phyloP scores from a whole-genome alignment of 1,140 invertebrate species.

The Brachionus rotundiformis region DNA sequence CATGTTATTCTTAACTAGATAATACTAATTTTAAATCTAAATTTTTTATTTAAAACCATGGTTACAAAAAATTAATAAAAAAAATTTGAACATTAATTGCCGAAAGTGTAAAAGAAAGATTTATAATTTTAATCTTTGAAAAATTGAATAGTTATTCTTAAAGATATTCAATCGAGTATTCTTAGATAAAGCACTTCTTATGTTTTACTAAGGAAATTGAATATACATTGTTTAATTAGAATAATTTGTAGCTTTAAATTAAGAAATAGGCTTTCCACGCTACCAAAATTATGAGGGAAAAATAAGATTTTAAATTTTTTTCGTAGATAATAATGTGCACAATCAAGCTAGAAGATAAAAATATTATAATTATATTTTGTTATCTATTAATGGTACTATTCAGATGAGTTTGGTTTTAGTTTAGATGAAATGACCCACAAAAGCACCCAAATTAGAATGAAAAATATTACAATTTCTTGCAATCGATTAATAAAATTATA shows the following conservation, averaged over 20 bases:
- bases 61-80: no score
- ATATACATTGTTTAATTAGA: no score
- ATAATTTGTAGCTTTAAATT: neutral
- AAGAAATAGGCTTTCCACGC: neutral
- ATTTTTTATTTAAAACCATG: neutral
- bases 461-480: neutral
- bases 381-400: neutral
- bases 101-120: no score
- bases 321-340: neutral
- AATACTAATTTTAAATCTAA: neutral
- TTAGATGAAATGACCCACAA: neutral
- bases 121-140: no score
- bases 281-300: slow-evolving; percentile 1
- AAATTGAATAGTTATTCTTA: no score
- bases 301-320: neutral
- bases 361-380: neutral
- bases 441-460: neutral
- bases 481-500: neutral
- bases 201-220: no score
- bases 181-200: no score
- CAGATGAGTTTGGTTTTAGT: neutral
- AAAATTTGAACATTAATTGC: no score
- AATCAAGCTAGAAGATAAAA: neutral
- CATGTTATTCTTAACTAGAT: neutral
- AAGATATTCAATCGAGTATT: no score